phyloP scores from a whole-genome alignment of 2,888 invertebrate genomes.

The Dryocosmus kuriphilus region DNA sequence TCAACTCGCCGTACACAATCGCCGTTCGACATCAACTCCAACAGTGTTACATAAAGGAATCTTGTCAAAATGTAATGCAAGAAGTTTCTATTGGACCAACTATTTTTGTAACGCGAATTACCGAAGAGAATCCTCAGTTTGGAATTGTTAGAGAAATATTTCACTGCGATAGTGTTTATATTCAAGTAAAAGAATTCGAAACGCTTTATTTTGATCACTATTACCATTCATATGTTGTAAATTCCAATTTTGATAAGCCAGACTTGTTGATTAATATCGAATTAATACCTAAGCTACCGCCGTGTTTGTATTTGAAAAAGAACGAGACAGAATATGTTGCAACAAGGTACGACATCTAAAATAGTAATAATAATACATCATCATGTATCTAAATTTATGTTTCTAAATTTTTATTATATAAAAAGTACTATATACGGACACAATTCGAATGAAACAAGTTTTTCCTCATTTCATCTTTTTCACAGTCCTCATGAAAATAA shows the following conservation, averaged over 20 bases:
- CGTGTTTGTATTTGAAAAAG: slow-evolving; percentile 28
- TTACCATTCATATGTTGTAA: slow-evolving; percentile 41
- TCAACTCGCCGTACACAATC: slow-evolving; percentile 45
- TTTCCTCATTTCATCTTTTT: slow-evolving; percentile 6
- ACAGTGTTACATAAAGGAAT: slow-evolving; percentile 42
- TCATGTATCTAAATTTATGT: too few relatives aligned
- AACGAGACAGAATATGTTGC: not conserved
- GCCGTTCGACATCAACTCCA: slow-evolving; percentile 47
- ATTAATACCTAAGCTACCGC: slow-evolving; percentile 8
- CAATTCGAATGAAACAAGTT: not conserved
- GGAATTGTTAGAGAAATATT: slow-evolving; percentile 43
- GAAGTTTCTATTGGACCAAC: slow-evolving; percentile 43
- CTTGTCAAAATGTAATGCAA: slow-evolving; percentile 15
- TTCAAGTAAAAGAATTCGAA: slow-evolving; percentile 32
- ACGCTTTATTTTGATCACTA: slow-evolving; percentile 42
- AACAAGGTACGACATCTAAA: not conserved
- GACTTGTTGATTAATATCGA: slow-evolving; percentile 31
- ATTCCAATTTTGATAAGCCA: not conserved
- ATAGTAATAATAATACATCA: too few relatives aligned
- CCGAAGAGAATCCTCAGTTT: slow-evolving; percentile 43
- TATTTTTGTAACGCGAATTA: slow-evolving; percentile 39
- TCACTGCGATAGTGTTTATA: slow-evolving; percentile 31
- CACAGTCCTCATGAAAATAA: not conserved
- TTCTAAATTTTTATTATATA: not conserved
- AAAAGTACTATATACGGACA: slow-evolving; percentile 10